Percentiles rank a stretch among this genome's conserved stretches.
Evolutionary conservation across 1,140 invertebrate species (phyloP).

Genomic region (Bathynomus jamesi): DNA sequence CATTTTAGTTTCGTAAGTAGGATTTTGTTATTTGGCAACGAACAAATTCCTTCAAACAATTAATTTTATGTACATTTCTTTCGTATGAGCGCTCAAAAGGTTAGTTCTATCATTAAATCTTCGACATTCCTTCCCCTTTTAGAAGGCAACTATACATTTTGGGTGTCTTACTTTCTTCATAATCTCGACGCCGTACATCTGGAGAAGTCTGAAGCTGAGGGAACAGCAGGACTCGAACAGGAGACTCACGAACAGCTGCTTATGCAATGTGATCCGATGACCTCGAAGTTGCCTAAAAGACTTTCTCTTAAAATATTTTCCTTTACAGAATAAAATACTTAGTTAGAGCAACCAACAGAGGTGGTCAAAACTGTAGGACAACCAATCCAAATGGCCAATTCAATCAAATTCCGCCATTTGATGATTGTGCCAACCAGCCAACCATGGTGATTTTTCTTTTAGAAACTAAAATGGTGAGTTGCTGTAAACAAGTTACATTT

Average conservation of each 20-base stretch:
- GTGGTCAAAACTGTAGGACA: neutral
- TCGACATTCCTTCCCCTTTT: neutral
- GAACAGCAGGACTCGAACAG: slow-evolving; percentile 41
- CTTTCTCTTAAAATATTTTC: too few relatives aligned
- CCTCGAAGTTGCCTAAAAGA: slow-evolving; percentile 44
- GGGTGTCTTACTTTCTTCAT: too few relatives aligned
- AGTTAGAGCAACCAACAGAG: neutral
- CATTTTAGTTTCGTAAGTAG: neutral
- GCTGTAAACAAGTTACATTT: too few relatives aligned
- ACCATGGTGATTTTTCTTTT: too few relatives aligned
- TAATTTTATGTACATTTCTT: neutral
- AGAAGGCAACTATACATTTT: too few relatives aligned
- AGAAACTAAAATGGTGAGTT: too few relatives aligned
- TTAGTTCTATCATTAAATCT: neutral
- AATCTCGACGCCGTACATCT: neutral
- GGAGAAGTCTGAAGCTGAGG: neutral
- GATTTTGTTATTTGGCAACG: neutral
- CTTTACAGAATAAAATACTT: too few relatives aligned
- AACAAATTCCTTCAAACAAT: neutral
- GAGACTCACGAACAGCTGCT: slow-evolving; percentile 51
- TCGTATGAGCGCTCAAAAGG: neutral
- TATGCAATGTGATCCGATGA: slow-evolving; percentile 49
- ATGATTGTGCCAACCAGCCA: too few relatives aligned
- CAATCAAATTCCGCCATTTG: too few relatives aligned
- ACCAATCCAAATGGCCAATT: neutral